A percentile compares a stretch with the other conserved stretches of the same genome.
Conservation (phyloP, 2,113 vertebrate species). For the Rousettus leschenaultii region DNA sequence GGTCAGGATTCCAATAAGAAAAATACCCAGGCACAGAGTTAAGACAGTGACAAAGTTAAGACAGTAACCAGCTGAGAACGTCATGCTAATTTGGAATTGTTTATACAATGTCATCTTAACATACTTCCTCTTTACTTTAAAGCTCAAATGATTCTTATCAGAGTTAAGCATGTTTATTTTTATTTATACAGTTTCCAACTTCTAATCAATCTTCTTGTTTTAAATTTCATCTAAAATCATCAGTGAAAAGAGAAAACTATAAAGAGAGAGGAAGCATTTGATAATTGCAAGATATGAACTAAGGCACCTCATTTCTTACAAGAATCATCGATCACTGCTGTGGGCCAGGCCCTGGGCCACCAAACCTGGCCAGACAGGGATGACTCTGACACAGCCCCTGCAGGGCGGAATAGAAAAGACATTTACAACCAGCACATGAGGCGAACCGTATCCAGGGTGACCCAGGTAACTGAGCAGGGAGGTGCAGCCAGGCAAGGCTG, state of each 20-base stretch:
- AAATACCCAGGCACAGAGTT: not conserved
- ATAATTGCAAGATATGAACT: not conserved
- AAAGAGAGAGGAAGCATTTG: not conserved
- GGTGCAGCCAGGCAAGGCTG: not conserved
- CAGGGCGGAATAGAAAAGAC: not conserved
- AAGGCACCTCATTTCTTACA: not conserved
- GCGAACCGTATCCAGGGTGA: not conserved
- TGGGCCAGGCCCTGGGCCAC: not conserved
- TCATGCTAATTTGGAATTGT: not conserved
- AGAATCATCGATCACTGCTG: not conserved
- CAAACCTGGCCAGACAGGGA: not conserved
- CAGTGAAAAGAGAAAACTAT: not conserved
- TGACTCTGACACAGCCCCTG: not conserved
- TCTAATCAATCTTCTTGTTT: slow-evolving; percentile 33
- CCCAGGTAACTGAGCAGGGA: not conserved
- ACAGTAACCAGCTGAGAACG: not conserved
- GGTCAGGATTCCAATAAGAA: not conserved
- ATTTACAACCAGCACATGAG: not conserved
- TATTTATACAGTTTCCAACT: not conserved
- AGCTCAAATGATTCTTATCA: not conserved
- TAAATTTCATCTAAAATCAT: not conserved
- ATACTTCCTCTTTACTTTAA: not conserved
- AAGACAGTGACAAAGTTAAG: not conserved
- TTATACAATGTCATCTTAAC: not conserved
- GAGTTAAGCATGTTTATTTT: slow-evolving; percentile 6